phyloP scores from a whole-genome alignment of 2,113 vertebrate species.

The Thalassarche chlororhynchos region DNA sequence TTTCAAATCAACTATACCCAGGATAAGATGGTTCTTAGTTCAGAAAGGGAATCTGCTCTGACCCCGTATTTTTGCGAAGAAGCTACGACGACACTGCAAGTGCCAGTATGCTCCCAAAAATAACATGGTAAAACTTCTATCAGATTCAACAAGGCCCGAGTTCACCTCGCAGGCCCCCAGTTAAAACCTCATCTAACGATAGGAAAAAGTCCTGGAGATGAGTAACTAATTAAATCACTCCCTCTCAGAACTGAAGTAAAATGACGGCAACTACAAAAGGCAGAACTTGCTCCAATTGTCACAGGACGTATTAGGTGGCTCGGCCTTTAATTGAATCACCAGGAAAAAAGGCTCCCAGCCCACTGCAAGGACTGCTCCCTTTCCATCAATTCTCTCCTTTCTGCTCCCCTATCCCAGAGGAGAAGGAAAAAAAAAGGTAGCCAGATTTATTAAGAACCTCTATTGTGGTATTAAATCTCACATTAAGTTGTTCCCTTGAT shows the following conservation, averaged over 20 bases:
- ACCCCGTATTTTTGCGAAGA: not conserved
- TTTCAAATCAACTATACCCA: not conserved
- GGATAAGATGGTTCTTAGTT: not conserved
- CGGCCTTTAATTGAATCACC: not conserved
- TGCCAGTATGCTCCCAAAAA: not conserved
- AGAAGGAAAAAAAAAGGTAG: not conserved
- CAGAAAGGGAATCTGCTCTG: not conserved
- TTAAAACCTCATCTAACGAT: not conserved
- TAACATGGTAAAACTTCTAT: not conserved
- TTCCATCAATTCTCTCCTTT: not conserved
- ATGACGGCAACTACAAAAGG: not conserved
- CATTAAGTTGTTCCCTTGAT: not conserved
- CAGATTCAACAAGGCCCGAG: not conserved
- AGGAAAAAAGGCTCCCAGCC: not conserved
- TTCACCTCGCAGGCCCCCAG: not conserved
- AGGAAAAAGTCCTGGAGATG: not conserved
- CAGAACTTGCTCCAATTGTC: not conserved
- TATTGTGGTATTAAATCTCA: not conserved
- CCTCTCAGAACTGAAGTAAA: not conserved
- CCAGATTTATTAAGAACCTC: not conserved
- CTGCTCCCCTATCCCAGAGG: not conserved
- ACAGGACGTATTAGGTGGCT: not conserved
- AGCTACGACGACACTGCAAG: not conserved
- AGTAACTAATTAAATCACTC: conserved; percentile 20
- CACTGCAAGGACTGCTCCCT: not conserved